Percentiles rank a stretch among this genome's conserved stretches.
Evolutionary conservation across 2,797 vertebrate genomes (phyloP).

Genomic region (Coranthus polyacanthus): DNA sequence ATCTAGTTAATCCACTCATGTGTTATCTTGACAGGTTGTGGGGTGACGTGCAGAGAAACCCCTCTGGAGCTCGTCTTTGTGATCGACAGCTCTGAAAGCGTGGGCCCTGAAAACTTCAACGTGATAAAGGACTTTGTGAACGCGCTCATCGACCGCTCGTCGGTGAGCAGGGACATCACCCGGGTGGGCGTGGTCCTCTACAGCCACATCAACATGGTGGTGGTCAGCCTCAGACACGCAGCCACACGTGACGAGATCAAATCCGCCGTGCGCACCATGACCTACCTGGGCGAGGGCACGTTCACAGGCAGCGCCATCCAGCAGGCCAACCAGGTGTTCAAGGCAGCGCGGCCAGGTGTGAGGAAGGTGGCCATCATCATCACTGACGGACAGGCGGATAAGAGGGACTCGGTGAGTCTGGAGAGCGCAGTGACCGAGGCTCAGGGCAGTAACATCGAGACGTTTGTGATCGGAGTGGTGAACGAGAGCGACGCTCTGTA

Average conservation of each 20-base stretch:
- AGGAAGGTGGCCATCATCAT: constrained; percentile 89
- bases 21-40: constrained; percentile 71
- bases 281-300: constrained; percentile 89
- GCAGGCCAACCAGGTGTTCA: constrained; percentile 81
- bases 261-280: constrained; percentile 84
- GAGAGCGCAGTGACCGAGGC: constrained; percentile 77
- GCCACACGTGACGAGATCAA: constrained; percentile 82
- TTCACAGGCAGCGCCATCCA: constrained; percentile 88
- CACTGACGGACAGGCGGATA: constrained; percentile 89
- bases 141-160: constrained; percentile 83
- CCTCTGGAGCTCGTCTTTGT: constrained; percentile 92
- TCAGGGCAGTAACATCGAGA: constrained; percentile 79
- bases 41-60: constrained; percentile 66
- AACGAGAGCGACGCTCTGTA: constrained; percentile 85
- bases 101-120: constrained; percentile 88
- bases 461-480: constrained; percentile 88
- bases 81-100: constrained; percentile 92
- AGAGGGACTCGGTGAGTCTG: constrained; percentile 81
- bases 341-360: constrained; percentile 70
- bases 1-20: background rate
- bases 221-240: constrained; percentile 82
- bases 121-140: constrained; percentile 90
- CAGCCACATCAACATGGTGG: constrained; percentile 85
- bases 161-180: constrained; percentile 67
- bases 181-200: constrained; percentile 89